Evolutionary conservation across 2,113 vertebrate genomes (phyloP), one percentile per base, ranked within the genome.

Genomic region (Chaetops frenatus): DNA sequence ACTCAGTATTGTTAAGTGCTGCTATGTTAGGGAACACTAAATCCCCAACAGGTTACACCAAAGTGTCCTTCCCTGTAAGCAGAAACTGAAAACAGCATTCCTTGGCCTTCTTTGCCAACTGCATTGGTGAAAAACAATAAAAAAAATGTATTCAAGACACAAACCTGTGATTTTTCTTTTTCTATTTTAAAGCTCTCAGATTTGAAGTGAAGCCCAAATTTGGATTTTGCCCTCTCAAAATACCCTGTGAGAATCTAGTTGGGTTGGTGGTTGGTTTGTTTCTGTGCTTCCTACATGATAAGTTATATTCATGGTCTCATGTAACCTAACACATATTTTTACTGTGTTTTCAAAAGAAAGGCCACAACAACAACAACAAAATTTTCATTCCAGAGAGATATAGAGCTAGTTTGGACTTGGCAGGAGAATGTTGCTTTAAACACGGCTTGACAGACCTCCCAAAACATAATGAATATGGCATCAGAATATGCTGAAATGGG

Each of bases 91-190:
- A 45, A 74, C 25, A 73, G 36, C 16, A 28, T 73, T 88, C 73
- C 86, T 90, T 36, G 72, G 71, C 17, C 73, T 62, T 81, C 18
- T 4, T 71, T 88, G 28, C 21, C 47, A 76, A 72, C 28, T 62
- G 58, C 58, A 82, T 89, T 95, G 91, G 23, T 58, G 73, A 84
- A 92, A 91, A 93, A 27, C 88, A 87, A 94, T 93, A 74, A 92
- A 40, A 86, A 96, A 97, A 94, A 87, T 72, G 27, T 84, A 48
- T 88, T 77, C 65, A 67, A 77, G 44, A 60, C 21, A 44, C 50
- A 94, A 97, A 91, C 53, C 71, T 95, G 90, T 96, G 94, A 95
- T 97, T 97, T 97, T 97, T 51, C 57, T 93, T 73, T 56, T 94
- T 94, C 96, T 95, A 84, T 96, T 98, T 97, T 95, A 94, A 96